Percentiles rank a stretch among this genome's conserved stretches.
Conservation (phyloP, 2,797 vertebrate genomes). For the Eulemur mongoz region DNA sequence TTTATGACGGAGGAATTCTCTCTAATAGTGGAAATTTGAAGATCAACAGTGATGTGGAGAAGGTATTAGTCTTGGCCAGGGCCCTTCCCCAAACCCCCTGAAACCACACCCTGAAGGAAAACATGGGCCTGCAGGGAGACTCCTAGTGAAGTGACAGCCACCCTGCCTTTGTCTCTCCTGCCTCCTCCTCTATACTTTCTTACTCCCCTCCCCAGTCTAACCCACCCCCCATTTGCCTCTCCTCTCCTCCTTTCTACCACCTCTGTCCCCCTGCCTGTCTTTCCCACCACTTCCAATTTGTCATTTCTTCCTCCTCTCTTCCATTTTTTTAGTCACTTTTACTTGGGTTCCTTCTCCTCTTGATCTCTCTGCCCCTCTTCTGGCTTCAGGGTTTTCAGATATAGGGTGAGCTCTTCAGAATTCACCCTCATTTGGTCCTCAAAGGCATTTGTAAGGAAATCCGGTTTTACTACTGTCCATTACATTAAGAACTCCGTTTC, state of each 20-base stretch:
- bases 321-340: conserved; percentile 27
- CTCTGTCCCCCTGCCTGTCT: not conserved
- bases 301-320: not conserved
- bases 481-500: conserved; percentile 25
- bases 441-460: conserved; percentile 44
- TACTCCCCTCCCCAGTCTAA: not conserved
- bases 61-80: conserved; percentile 40
- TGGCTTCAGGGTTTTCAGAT: conserved; percentile 12
- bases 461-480: not conserved
- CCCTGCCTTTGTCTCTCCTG: not conserved
- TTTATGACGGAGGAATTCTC: conserved; percentile 61
- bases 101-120: conserved; percentile 43
- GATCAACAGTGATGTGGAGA: not conserved
- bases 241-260: not conserved
- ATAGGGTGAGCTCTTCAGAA: not conserved
- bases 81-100: not conserved
- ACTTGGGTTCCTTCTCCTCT: conserved; percentile 32
- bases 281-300: not conserved
- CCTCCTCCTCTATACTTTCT: not conserved
- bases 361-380: not conserved
- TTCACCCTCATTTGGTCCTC: conserved; percentile 3
- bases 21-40: conserved; percentile 57
- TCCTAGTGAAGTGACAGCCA: not conserved
- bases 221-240: not conserved
- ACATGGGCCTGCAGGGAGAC: not conserved